Evolutionary conservation across 1,140 invertebrate species (phyloP), one percentile per base, ranked within the genome.

Genomic region (Patella vulgata): DNA sequence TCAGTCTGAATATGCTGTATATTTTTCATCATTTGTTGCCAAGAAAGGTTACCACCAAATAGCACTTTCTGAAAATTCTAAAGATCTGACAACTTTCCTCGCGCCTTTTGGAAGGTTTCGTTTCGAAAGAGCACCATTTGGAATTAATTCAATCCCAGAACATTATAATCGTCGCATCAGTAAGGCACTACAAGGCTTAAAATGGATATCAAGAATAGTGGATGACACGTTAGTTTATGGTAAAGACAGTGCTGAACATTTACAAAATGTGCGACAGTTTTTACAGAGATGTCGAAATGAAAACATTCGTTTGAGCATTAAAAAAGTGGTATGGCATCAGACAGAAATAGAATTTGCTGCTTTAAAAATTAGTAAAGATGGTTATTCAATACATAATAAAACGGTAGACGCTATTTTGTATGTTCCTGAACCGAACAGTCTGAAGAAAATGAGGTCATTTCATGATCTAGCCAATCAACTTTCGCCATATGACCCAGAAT

Each of bases 21-120:
- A 27, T 33, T 59, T 48, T 47, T 5, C 56, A n/a, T 12, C 21
- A 21, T 59, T 87, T 21, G 86, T 87, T 80, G 80, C 80, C 8
- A 83, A 79, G 27, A 61, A 74, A 33, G 82, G 81, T 8, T 87
- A 86, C 71, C 81, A 48, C 23, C 63, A 70, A 44, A 28, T 66
- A 9, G 40, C 53, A 48, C 44, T 67, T 11, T 31, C 28, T 23
- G 59, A 66, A 25, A 30, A 66, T 46, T 46, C 25, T 19, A 40
- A 27, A 12, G 21, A 43, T 43, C 48, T 67, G 14, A 67, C 68
- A 2, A 70, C 63, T 14, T 66, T 66, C 44, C 43, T 31, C 25
- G 60, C 63, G 12, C 48, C 57, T 31, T 60, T 40, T 31, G 63
- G 57, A 17, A 17, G 36, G 21, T 66, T 47, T 40, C 27, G 43